Evolutionary conservation across 2,797 vertebrate genomes (phyloP).

Genomic region (Gallirallus australis): DNA sequence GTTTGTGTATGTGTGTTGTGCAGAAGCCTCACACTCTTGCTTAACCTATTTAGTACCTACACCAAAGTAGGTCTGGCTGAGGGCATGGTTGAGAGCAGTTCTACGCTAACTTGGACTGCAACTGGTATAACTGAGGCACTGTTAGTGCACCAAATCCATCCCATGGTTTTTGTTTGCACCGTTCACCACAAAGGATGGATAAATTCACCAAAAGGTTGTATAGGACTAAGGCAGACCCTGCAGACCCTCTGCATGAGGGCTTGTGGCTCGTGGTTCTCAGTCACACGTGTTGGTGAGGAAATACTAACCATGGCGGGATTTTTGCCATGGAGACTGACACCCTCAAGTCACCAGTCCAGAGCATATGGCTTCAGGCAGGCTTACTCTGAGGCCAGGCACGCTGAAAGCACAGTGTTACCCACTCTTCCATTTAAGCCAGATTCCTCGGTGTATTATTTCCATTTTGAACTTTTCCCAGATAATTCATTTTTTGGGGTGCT

Average conservation of each 20-base stretch:
- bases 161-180: not conserved
- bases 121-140: not conserved
- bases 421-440: not conserved
- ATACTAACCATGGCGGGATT: not conserved
- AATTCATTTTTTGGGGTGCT: slow-evolving; percentile 14
- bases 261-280: rapidly evolving
- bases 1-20: rapidly evolving
- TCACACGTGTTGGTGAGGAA: not conserved
- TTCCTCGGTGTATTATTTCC: not conserved
- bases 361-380: not conserved
- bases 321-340: not conserved
- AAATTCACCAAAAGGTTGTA: not conserved
- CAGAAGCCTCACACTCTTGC: not conserved
- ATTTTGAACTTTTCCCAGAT: slow-evolving; percentile 24
- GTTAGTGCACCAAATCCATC: not conserved
- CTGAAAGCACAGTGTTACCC: not conserved
- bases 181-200: not conserved
- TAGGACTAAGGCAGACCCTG: not conserved
- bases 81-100: not conserved
- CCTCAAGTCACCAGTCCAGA: not conserved
- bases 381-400: not conserved
- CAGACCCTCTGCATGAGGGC: not conserved
- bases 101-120: not conserved
- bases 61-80: not conserved
- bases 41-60: not conserved